Base-by-base conservation (phyloP, 2,113 vertebrate genomes). In the Pantherophis guttatus region DNA sequence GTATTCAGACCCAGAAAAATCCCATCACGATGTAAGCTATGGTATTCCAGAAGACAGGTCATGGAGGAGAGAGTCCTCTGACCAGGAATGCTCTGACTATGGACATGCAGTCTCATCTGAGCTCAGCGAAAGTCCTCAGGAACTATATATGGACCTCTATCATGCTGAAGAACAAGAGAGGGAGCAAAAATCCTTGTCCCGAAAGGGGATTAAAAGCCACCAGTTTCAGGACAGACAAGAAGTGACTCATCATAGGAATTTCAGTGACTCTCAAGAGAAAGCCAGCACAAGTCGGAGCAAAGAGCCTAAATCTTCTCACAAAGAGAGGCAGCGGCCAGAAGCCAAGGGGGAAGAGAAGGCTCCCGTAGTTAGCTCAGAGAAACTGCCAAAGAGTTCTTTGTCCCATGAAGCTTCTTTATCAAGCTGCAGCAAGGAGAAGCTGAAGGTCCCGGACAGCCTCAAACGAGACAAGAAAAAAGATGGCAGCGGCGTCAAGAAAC, bases 81-180 rank as follows among this genome's bases (percentile, higher is more conserved):
- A 98, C 92, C 97, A 97, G 0, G 98, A 98, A 8, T 97, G 97
- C 93, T 98, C 97, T 0, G 98, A 98, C 93, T 97, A 96, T 13
- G 97, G 97, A 0, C 97, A 97, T 0, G 97, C 97, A 53, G 98
- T 98, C 96, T 98, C 98, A 1, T 98, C 98, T 2, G 98, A 97
- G 0, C 97, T 98, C 0, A 97, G 97, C 0, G 96, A 96, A 58
- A 98, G 98, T 92, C 97, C 98, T 94, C 98, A 96, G 93, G 97
- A 97, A 5, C 0, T 94, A 81, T 97, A 96, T 21, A 26, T 94
- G 17, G 97, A 98, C 94, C 97, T 96, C 70, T 97, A 93, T 0
- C 95, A 94, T 91, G 96, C 96, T 3, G 96, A 96, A 70, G 97
- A 98, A 86, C 96, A 97, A 93, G 97, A 98, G 70, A 94, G 33